phyloP scores from a whole-genome alignment of 2,888 invertebrate species.

The Tetropium fuscum region DNA sequence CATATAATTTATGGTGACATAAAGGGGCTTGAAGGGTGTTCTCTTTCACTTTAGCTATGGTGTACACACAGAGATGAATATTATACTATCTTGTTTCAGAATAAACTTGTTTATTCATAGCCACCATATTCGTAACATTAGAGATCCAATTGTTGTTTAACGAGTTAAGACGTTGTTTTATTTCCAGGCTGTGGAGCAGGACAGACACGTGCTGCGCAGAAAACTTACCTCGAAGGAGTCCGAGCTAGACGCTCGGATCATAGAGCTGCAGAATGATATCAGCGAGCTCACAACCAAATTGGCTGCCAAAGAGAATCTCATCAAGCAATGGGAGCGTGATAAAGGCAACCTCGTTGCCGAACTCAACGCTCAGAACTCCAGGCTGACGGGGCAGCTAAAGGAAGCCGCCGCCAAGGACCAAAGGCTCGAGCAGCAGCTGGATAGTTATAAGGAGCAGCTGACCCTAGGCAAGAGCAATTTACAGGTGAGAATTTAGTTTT shows the following conservation, averaged over 20 bases:
- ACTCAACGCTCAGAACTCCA: constrained; percentile 85
- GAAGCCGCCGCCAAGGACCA: constrained; percentile 86
- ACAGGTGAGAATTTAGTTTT: constrained; percentile 65
- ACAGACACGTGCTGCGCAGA: constrained; percentile 88
- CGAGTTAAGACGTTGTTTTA: too few relatives aligned
- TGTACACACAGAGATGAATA: too few relatives aligned
- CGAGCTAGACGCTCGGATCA: constrained; percentile 87
- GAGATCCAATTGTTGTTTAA: too few relatives aligned
- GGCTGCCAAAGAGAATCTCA: constrained; percentile 72
- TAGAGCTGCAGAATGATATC: constrained; percentile 92
- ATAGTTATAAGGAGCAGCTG: constrained; percentile 86
- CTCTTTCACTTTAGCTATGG: too few relatives aligned
- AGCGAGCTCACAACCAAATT: constrained; percentile 83
- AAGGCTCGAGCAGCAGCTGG: constrained; percentile 83
- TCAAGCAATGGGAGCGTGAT: constrained; percentile 80
- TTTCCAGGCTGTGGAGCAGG: constrained; percentile 89
- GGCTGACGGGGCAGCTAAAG: constrained; percentile 87
- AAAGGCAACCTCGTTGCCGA: constrained; percentile 81
- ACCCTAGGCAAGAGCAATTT: constrained; percentile 71
- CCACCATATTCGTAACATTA: too few relatives aligned
- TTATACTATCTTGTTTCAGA: too few relatives aligned
- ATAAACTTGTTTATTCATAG: too few relatives aligned
- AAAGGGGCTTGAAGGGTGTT: too few relatives aligned
- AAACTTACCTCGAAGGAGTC: constrained; percentile 87
- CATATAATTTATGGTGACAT: too few relatives aligned